Evolutionary conservation across 2,797 vertebrate genomes (phyloP).

Genomic region (Loris lydekkerianus): DNA sequence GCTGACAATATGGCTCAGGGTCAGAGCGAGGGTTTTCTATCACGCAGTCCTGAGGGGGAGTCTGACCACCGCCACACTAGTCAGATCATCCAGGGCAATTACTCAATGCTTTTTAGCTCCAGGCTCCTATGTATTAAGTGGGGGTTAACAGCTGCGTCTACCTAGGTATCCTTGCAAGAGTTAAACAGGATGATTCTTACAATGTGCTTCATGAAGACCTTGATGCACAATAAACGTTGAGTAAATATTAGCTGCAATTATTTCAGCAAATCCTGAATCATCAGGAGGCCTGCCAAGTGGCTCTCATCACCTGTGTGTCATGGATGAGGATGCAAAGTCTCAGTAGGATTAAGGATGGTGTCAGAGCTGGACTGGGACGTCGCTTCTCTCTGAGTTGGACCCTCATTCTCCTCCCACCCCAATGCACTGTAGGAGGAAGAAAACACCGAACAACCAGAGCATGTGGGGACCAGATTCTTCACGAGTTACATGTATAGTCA

Average conservation of each 20-base stretch:
- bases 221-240: background rate
- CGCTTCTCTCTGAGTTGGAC: background rate
- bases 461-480: no score
- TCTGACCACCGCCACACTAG: background rate
- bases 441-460: background rate
- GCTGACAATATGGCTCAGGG: background rate
- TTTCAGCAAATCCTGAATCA: background rate
- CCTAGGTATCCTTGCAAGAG: background rate
- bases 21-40: background rate
- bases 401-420: background rate
- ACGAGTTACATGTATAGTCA: fast-evolving
- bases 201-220: background rate
- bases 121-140: background rate
- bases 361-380: background rate
- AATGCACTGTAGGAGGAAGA: background rate
- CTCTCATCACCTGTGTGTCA: background rate
- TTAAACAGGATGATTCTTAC: background rate
- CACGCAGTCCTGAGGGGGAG: background rate
- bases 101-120: background rate
- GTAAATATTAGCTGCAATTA: background rate
- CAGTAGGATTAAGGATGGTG: background rate
- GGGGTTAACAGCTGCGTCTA: background rate
- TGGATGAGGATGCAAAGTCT: background rate
- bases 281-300: background rate
- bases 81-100: background rate